Percentiles rank a stretch among this genome's conserved stretches.
Evolutionary conservation across 2,888 invertebrate genomes (phyloP).

Genomic region (Cantharis flavilabris): DNA sequence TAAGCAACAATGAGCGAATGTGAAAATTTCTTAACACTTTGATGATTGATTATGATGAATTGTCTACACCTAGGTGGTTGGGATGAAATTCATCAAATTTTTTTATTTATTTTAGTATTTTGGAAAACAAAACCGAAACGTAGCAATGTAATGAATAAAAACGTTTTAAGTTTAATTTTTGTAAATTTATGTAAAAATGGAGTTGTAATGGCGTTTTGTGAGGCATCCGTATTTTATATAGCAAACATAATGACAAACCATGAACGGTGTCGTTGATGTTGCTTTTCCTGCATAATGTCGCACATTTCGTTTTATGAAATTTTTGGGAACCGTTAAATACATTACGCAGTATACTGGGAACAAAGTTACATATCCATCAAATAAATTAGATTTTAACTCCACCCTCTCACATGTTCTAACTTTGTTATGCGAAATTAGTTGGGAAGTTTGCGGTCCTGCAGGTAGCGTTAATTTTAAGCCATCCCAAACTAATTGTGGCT

Average conservation of each 20-base stretch:
- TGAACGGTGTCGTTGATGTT: constrained; percentile 17
- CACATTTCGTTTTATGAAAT: constrained; percentile 24
- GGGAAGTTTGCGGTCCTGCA: constrained; percentile 31
- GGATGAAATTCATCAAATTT: neutral
- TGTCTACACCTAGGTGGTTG: neutral
- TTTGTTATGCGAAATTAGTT: constrained; percentile 30
- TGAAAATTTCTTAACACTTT: neutral
- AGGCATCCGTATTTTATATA: neutral
- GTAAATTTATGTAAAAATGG: neutral
- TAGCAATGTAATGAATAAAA: neutral
- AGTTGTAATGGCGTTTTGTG: neutral
- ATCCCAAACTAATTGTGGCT: constrained; percentile 28
- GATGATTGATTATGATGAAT: neutral
- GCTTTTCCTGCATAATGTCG: constrained; percentile 13
- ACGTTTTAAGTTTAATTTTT: neutral
- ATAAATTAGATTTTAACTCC: constrained; percentile 29
- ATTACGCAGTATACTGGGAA: constrained; percentile 24
- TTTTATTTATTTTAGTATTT: neutral
- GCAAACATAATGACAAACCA: constrained; percentile 8
- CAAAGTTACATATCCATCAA: constrained; percentile 30
- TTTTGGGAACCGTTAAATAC: constrained; percentile 26
- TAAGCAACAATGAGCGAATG: neutral
- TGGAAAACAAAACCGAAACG: neutral
- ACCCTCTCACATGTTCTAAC: constrained; percentile 28
- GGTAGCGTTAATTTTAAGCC: constrained; percentile 32